These are phyloP conservation scores for Anthonomus grandis DNA, from an alignment of 1,140 invertebrate genomes.

Conservation along the genomic window DNA sequence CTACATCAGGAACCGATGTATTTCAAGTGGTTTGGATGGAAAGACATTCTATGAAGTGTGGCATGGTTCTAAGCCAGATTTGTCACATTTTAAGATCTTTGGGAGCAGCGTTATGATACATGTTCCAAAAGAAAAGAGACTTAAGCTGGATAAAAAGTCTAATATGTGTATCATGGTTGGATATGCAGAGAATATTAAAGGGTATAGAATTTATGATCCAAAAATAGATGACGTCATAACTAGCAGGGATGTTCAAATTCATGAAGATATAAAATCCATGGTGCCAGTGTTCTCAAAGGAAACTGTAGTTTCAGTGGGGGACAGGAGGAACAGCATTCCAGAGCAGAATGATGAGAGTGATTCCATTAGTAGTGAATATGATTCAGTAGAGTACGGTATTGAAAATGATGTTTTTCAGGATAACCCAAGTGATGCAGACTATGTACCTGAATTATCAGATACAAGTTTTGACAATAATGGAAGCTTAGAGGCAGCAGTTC, in stretches of 20 bases:
- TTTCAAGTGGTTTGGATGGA: no score
- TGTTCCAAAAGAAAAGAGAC: conserved; percentile 34
- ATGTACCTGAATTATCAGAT: no score
- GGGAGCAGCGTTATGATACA: conserved; percentile 44
- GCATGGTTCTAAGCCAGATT: conserved; percentile 34
- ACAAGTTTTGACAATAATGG: no score
- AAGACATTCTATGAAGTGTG: conserved; percentile 36
- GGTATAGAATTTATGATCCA: conserved; percentile 35
- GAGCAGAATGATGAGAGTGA: no score
- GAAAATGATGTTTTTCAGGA: no score
- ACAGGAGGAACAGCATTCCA: conserved; percentile 32
- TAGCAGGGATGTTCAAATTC: conserved; percentile 41
- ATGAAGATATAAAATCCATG: conserved; percentile 32
- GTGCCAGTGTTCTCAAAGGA: conserved; percentile 10
- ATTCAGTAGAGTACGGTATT: no score
- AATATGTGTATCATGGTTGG: conserved; percentile 34
- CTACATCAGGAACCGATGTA: conserved; percentile 4
- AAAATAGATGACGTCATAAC: conserved; percentile 32
- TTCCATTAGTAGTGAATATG: no score
- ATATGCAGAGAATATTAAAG: conserved; percentile 27
- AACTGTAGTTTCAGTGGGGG: no score
- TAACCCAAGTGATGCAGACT: no score
- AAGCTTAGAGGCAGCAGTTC: no score
- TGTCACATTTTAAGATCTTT: conserved; percentile 40
- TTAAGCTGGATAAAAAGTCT: conserved; percentile 36